These are phyloP conservation scores for Cercopithecus neglectus DNA, from an alignment of 2,797 vertebrate genomes.

Conservation along the genomic window DNA sequence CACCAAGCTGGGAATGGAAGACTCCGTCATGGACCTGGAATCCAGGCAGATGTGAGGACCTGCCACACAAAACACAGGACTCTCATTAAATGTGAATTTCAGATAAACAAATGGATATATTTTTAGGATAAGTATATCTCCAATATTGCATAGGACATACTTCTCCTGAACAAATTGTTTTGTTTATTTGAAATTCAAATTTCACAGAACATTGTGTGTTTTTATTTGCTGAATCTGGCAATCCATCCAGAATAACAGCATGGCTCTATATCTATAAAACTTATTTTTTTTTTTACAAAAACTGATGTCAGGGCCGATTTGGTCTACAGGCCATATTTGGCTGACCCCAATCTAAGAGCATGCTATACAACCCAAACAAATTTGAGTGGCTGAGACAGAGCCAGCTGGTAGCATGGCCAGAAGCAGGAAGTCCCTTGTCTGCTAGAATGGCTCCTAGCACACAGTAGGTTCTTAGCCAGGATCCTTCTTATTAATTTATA, in stretches of 20 bases:
- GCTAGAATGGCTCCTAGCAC: fast-evolving
- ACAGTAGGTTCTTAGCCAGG: too few relatives aligned
- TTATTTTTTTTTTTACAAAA: not conserved
- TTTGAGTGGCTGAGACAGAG: fast-evolving
- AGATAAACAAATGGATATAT: not conserved
- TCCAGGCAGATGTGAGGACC: too few relatives aligned
- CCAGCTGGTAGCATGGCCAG: fast-evolving
- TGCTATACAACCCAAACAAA: fast-evolving
- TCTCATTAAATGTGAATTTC: not conserved
- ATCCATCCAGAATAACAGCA: not conserved
- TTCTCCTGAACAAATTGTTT: not conserved
- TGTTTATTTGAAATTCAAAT: not conserved
- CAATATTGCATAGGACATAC: not conserved
- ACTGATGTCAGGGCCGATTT: fast-evolving
- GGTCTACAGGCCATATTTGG: not conserved
- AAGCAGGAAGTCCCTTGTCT: fast-evolving
- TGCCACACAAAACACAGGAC: not conserved
- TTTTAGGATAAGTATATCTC: too few relatives aligned
- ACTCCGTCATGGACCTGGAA: fast-evolving
- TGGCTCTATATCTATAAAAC: not conserved
- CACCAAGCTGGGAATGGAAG: not conserved
- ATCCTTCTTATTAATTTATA: not conserved
- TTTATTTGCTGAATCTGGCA: not conserved
- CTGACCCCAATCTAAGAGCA: not conserved
- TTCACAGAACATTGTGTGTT: not conserved